phyloP scores from a whole-genome alignment of 2,797 vertebrate species.

The Astyanax mexicanus region DNA sequence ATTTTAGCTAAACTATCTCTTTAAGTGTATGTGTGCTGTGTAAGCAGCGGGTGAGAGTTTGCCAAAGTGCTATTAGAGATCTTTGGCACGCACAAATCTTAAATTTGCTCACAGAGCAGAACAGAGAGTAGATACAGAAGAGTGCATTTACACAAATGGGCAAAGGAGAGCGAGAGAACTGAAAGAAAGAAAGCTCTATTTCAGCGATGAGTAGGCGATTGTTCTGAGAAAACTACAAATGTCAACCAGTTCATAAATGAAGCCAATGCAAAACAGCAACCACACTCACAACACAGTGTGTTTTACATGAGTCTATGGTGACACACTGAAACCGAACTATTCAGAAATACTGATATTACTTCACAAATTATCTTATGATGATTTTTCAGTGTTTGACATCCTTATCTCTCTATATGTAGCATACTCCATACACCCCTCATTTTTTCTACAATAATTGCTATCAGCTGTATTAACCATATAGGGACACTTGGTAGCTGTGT shows the following conservation, averaged over 20 bases:
- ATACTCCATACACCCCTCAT: too few species aligned
- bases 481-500: too few species aligned
- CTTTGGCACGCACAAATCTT: conserved; percentile 35
- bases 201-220: conserved; percentile 43
- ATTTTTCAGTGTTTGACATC: too few species aligned
- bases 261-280: conserved; percentile 19
- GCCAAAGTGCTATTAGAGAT: conserved; percentile 7
- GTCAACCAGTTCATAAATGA: conserved; percentile 28
- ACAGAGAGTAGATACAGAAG: conserved; percentile 41
- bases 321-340: not conserved
- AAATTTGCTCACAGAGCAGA: conserved; percentile 45
- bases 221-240: conserved; percentile 43
- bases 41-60: not conserved
- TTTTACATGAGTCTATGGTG: not conserved
- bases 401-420: not conserved
- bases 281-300: not conserved
- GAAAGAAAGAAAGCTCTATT: conserved; percentile 42
- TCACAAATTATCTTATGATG: too few species aligned
- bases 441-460: too few species aligned
- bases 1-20: not conserved
- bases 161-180: conserved; percentile 28
- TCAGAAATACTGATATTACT: not conserved
- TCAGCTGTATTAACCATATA: too few species aligned
- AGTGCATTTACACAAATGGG: conserved; percentile 40
- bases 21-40: conserved; percentile 14